Evolutionary conservation across 2,888 invertebrate genomes (phyloP).

Genomic region (Xanthorhoe designata): DNA sequence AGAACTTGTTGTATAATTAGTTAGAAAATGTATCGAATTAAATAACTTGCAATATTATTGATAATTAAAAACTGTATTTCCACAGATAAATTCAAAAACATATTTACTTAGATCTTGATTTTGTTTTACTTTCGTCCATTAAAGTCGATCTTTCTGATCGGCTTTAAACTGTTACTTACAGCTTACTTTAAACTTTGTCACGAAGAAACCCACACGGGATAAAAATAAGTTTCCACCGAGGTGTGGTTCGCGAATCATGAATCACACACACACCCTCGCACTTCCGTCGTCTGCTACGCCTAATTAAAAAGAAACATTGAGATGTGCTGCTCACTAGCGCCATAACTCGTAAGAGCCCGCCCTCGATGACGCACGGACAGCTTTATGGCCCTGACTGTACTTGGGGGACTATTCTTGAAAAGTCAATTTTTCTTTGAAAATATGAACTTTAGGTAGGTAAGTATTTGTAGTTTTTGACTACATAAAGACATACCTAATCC

Average conservation of each 20-base stretch:
- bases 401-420: conserved; percentile 37
- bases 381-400: conserved; percentile 64
- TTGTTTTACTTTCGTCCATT: too few relatives aligned
- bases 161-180: too few relatives aligned
- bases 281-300: conserved; percentile 54
- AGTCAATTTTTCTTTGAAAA: neutral
- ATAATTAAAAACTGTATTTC: neutral
- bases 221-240: conserved; percentile 22
- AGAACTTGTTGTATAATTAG: neutral
- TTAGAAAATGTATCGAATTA: neutral
- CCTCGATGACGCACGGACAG: conserved; percentile 76
- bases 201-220: neutral
- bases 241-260: conserved; percentile 50
- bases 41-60: neutral
- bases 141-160: too few relatives aligned
- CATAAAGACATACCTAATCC: neutral
- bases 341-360: conserved; percentile 73
- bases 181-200: neutral
- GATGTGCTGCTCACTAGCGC: conserved; percentile 55
- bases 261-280: conserved; percentile 61
- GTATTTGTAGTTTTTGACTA: neutral
- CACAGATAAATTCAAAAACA: neutral
- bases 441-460: neutral
- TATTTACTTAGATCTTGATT: too few relatives aligned
- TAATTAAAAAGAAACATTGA: conserved; percentile 56